These are phyloP conservation scores for Arctia plantaginis DNA, from an alignment of 2,888 invertebrate species.

Conservation along the genomic window DNA sequence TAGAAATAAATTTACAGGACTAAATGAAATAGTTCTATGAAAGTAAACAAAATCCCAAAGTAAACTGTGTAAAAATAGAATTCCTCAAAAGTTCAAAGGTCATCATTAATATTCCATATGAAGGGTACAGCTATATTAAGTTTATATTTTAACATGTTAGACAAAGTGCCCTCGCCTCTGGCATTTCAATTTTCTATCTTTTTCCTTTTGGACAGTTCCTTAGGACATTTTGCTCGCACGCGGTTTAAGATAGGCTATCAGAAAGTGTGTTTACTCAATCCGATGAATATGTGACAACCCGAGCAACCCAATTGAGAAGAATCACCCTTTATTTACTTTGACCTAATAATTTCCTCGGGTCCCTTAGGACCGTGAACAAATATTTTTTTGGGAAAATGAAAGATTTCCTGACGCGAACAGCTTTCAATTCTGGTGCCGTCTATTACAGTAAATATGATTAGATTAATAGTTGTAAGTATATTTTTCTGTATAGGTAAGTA, in stretches of 20 bases:
- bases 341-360: constrained; percentile 65
- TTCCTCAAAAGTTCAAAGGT: neutral
- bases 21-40: neutral
- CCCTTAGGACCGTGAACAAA: constrained; percentile 59
- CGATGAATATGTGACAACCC: constrained; percentile 57
- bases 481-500: neutral
- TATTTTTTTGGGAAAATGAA: constrained; percentile 55
- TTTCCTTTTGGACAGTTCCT: neutral
- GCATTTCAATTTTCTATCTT: constrained; percentile 2
- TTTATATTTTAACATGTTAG: neutral
- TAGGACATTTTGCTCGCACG: neutral
- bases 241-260: neutral
- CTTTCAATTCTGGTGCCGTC: neutral
- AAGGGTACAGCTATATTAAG: neutral
- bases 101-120: constrained; percentile 3
- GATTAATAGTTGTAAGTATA: neutral
- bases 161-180: neutral
- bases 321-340: constrained; percentile 69
- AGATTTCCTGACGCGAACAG: constrained; percentile 4
- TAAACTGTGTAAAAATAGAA: neutral
- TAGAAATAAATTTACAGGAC: neutral
- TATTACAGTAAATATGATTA: neutral
- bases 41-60: neutral
- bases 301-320: constrained; percentile 60
- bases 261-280: constrained; percentile 51